Base-by-base conservation (phyloP, 1,140 invertebrate species). In the Thereuonema tuberculata region DNA sequence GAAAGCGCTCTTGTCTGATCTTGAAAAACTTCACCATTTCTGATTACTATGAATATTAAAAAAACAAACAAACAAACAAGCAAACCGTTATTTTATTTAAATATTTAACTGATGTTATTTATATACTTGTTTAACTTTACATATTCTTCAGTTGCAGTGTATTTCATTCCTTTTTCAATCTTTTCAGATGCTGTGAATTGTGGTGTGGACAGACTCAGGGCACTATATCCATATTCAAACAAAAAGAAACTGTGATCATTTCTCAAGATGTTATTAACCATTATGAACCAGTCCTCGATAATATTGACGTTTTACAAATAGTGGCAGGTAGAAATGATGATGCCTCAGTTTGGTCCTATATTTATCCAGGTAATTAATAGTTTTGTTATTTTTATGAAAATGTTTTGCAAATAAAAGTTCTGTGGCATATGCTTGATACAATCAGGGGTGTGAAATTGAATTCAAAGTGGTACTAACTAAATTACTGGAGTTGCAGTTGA, bases 171-270 rank as follows among this genome's bases (percentile, higher is more conserved):
- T 24, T 61, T 20, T 25, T 28, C 26, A 50, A 21, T n/a, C 27
- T 15, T 54, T 17, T 31, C 9, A 81, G 80, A 21, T 64, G 68
- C 48, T 80, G 80, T 62, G 82, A 85, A 69, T 66, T 86, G 12
- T 89, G 87, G 87, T 82, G 83, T 60, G 87, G 87, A 0, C 84
- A 86, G 68, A 80, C 81, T 49, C 79, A 82, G 62, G 86, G 86
- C 0, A 81, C 77, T 63, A 82, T 90, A 56, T 81, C 82, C 2
- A 78, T 89, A 2, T 87, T 86, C 62, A 70, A 76, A 1, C 67
- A 84, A 17, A 76, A 76, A 59, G 78, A 82, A 47, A 72, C 77
- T 17, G 72, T 80, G 2, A 82, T 84, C 0, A 75, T 77, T 5
- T 76, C 76, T 17, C 82, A 84, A 68, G 79, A 81, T 65, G 69